These are phyloP conservation scores for Varanus komodoensis DNA, from an alignment of 2,113 vertebrate genomes.

Conservation along the genomic window DNA sequence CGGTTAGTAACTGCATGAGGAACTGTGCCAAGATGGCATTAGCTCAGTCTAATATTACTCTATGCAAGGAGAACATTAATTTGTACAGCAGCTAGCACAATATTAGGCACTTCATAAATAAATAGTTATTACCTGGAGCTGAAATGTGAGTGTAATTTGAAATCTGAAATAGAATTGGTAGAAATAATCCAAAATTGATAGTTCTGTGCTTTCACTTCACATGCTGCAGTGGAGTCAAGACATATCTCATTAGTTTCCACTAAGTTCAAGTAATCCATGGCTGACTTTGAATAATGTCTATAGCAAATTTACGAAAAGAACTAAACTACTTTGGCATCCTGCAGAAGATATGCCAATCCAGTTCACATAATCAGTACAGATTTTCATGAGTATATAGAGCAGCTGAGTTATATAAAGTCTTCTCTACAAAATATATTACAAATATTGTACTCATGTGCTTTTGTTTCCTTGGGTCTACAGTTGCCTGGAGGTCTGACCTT, in stretches of 20 bases:
- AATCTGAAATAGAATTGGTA: background rate
- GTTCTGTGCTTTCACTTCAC: background rate
- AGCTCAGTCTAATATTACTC: background rate
- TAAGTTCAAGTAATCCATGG: background rate
- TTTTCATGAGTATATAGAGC: background rate
- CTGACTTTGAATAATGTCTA: background rate
- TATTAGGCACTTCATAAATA: background rate
- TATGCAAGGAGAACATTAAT: background rate
- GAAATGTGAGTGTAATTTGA: background rate
- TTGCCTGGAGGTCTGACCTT: slow-evolving; percentile 64
- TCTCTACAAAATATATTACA: background rate
- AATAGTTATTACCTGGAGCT: background rate
- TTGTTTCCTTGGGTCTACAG: slow-evolving; percentile 66
- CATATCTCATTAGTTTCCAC: background rate
- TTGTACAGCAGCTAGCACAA: background rate
- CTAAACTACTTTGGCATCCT: background rate
- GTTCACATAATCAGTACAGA: background rate
- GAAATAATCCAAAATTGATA: background rate
- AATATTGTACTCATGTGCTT: background rate
- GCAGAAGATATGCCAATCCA: background rate
- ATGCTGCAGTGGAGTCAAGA: background rate
- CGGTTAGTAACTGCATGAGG: background rate
- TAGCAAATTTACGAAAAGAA: background rate
- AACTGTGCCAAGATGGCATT: background rate
- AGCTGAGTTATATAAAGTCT: background rate